Base-by-base conservation (phyloP, 2,797 vertebrate genomes). In the Enteromius anoplus region DNA sequence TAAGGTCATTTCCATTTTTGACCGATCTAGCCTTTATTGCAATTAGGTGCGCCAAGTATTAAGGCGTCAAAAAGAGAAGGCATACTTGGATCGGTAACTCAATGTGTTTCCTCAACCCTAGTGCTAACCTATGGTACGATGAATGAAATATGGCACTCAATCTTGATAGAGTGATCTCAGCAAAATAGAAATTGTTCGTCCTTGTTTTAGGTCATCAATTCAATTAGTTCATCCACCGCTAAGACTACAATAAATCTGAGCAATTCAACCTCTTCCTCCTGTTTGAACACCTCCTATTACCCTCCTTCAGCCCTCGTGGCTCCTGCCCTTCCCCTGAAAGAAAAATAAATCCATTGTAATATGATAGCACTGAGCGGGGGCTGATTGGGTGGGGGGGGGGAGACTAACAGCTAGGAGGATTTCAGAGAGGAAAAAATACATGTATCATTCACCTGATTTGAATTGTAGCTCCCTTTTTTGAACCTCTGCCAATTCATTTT, bases 401-500 rank as follows among this genome's bases (percentile, higher is more conserved):
- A 2, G 93, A 94, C 94, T 95, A 93, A 95, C 92, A 93, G 94
- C 93, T 94, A 90, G 85, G 86, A 95, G 91, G 88, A 94, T 93
- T 92, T 93, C 92, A 86, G 80, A 85, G 75, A 85, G 87, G 93
- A 92, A 93, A 69, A 95, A 94, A 93, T 92, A 95, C 93, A 94
- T 96, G 96, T 98, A 97, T 97, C 97, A 97, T 97, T 97, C 97
- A 98, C 97, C 97, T 97, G 96, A 98, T 98, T 98, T 97, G 96
- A 97, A 98, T 98, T 97, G 97, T 96, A 94, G 94, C 95, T 95
- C 94, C 91, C 93, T 95, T 96, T 97, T 96, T 97, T 98, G 97
- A 98, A 98, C 95, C 95, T 94, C 94, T 96, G 97, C 98, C 97
- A 98, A 98, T 97, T 98, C 96, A 97, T 98, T 98, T 98, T 97